Percentiles rank a stretch among this genome's conserved stretches.
These are phyloP conservation scores for Erynnis tages DNA, from an alignment of 2,888 invertebrate genomes.

Conservation along the genomic window DNA sequence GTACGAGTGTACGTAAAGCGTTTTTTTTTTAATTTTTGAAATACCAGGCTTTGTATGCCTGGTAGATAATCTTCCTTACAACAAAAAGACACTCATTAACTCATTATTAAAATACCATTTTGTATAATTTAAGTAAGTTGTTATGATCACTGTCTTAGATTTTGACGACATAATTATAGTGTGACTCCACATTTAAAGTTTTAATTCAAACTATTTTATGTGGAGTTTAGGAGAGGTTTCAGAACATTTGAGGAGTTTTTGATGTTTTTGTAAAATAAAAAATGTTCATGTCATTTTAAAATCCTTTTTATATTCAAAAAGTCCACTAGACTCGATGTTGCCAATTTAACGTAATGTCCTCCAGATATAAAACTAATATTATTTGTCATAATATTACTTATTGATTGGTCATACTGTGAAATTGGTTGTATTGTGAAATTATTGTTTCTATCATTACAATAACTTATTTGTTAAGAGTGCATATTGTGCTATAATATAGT, in stretches of 20 bases:
- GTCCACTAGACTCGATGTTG: constrained; percentile 17
- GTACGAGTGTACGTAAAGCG: too few species aligned
- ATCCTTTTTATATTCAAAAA: not conserved
- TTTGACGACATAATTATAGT: too few species aligned
- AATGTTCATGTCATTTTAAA: not conserved
- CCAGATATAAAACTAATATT: not conserved
- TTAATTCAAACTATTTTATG: not conserved
- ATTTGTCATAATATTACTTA: not conserved
- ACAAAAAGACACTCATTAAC: too few species aligned
- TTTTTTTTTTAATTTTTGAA: too few species aligned
- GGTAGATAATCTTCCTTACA: too few species aligned
- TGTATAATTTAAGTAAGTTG: too few species aligned
- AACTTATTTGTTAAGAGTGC: too few species aligned
- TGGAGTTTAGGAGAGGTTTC: not conserved
- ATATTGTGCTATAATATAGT: too few species aligned
- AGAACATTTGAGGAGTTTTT: not conserved
- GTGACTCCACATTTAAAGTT: not conserved
- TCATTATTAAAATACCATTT: too few species aligned
- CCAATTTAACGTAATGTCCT: constrained; percentile 10
- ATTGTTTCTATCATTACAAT: constrained; percentile 14
- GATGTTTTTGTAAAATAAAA: not conserved
- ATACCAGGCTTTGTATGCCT: too few species aligned
- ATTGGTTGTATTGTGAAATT: not conserved
- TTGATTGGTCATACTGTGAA: not conserved
- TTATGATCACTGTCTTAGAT: too few species aligned